Percentiles rank a stretch among this genome's conserved stretches.
Conservation (phyloP, 2,113 vertebrate species). For the Macrotis lagotis region DNA sequence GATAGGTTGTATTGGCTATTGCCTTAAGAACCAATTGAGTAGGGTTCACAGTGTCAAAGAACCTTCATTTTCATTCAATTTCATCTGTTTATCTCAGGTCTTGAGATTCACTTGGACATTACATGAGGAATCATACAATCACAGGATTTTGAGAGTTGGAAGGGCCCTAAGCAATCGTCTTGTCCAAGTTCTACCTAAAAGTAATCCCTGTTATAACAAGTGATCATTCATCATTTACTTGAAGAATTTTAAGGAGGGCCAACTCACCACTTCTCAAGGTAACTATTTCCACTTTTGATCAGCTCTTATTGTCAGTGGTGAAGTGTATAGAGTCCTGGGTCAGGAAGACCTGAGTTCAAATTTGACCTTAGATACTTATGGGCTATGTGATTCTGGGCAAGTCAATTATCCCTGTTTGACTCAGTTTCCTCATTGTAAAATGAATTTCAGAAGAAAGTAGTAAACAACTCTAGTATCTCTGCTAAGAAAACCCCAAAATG, state of each 20-base stretch:
- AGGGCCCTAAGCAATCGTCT: not conserved
- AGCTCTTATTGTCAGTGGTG: not conserved
- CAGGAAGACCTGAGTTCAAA: not conserved
- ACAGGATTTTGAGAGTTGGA: not conserved
- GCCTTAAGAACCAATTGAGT: not conserved
- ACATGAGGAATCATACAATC: not conserved
- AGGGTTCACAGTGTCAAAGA: not conserved
- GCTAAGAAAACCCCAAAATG: not conserved
- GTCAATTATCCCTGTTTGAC: not conserved
- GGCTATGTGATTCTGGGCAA: not conserved
- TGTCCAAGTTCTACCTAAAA: not conserved
- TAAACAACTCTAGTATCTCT: not conserved
- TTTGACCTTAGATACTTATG: not conserved
- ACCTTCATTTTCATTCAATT: not conserved
- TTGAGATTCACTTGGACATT: not conserved
- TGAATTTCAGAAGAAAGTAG: not conserved
- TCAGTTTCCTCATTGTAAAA: not conserved
- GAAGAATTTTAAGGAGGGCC: not conserved
- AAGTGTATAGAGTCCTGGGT: not conserved
- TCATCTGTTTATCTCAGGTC: not conserved
- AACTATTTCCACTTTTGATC: not conserved
- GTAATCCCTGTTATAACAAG: not conserved
- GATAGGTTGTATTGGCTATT: not conserved
- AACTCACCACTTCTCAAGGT: not conserved
- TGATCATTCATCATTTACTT: not conserved